Conservation (phyloP, 2,888 invertebrate species). For the Stegophylla sp. region DNA sequence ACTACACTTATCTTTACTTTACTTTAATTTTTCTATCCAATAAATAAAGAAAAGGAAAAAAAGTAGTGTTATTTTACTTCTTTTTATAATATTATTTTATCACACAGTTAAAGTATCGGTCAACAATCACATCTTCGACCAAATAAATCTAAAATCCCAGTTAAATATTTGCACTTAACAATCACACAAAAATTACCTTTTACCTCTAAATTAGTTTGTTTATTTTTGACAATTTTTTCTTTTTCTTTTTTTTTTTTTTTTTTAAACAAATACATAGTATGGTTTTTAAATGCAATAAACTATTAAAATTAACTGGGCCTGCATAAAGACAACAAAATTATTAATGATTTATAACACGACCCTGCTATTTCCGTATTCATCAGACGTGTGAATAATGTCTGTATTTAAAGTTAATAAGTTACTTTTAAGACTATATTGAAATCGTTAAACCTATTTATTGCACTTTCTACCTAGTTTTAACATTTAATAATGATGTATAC, state of each 20-base stretch:
- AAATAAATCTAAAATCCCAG: too few species aligned
- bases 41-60: too few species aligned
- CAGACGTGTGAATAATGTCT: neutral
- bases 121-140: too few species aligned
- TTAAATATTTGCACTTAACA: too few species aligned
- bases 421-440: neutral
- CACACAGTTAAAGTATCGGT: too few species aligned
- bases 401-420: neutral
- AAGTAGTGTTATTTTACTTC: too few species aligned
- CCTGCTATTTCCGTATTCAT: neutral
- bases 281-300: neutral
- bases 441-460: neutral
- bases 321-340: too few species aligned
- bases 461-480: conserved; percentile 5
- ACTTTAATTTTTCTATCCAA: too few species aligned
- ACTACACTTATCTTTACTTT: too few species aligned
- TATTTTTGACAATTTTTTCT: neutral
- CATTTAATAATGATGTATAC: neutral
- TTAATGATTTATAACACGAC: neutral
- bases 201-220: too few species aligned
- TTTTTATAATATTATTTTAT: too few species aligned
- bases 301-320: neutral
- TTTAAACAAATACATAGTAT: neutral
- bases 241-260: neutral
- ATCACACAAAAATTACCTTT: too few species aligned